Evolutionary conservation across 2,797 vertebrate genomes (phyloP).

Genomic region (Falco berigora): DNA sequence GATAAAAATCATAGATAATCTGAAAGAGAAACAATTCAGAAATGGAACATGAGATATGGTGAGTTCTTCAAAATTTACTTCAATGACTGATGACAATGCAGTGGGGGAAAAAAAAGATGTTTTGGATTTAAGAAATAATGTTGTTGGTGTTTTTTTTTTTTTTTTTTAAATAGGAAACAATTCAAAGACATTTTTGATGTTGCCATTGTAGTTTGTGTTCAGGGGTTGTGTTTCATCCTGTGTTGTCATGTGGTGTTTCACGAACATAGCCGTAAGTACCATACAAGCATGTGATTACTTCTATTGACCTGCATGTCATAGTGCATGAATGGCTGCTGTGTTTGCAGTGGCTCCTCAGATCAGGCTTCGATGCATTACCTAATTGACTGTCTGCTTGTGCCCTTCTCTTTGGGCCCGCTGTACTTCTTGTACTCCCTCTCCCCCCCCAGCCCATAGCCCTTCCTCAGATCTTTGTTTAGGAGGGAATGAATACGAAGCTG

Average conservation of each 20-base stretch:
- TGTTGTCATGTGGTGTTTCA: not conserved
- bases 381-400: constrained; percentile 28
- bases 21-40: not conserved
- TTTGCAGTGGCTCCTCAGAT: not conserved
- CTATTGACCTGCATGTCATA: constrained; percentile 1
- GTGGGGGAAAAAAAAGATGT: no score
- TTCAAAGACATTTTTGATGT: not conserved
- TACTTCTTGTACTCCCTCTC: not conserved
- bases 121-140: not conserved
- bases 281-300: constrained; percentile 27
- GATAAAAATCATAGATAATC: not conserved
- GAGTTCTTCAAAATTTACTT: not conserved
- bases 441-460: not conserved
- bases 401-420: constrained; percentile 8
- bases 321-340: constrained; percentile 46
- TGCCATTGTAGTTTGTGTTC: not conserved
- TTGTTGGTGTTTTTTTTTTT: not conserved
- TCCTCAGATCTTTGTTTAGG: constrained; percentile 31
- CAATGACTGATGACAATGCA: not conserved
- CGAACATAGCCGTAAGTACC: not conserved
- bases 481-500: not conserved
- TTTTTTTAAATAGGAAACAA: not conserved
- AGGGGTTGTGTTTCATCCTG: not conserved
- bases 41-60: not conserved
- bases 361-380: not conserved